Percentiles rank a stretch among this genome's conserved stretches.
Evolutionary conservation across 2,888 invertebrate species (phyloP).

Genomic region (Drosophila monieri): DNA sequence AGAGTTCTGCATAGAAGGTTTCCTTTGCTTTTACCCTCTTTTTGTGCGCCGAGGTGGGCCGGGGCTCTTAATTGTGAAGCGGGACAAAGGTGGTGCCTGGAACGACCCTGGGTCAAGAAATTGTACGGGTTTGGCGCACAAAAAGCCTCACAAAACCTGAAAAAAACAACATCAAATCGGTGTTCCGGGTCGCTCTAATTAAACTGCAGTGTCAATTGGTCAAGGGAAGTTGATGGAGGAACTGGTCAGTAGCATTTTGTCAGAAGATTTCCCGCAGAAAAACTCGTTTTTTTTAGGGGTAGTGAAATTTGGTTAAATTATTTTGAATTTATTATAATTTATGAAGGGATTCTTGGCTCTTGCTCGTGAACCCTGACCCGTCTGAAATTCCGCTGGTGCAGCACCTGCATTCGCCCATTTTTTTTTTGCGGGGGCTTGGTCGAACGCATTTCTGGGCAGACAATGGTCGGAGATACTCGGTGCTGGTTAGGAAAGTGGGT

Average conservation of each 20-base stretch:
- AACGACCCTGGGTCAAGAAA: slow-evolving; percentile 67
- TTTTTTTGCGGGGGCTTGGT: slow-evolving; percentile 26
- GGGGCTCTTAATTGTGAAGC: slow-evolving; percentile 61
- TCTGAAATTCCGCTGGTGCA: slow-evolving; percentile 23
- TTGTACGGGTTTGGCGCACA: slow-evolving; percentile 50
- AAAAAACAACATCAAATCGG: slow-evolving; percentile 47
- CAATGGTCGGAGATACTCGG: slow-evolving; percentile 31
- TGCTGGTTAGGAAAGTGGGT: slow-evolving; percentile 55
- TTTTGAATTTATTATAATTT: slow-evolving; percentile 38
- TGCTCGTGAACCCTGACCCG: slow-evolving; percentile 37
- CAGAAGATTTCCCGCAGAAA: slow-evolving; percentile 14
- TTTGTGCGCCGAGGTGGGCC: slow-evolving; percentile 1
- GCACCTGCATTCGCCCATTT: slow-evolving; percentile 32
- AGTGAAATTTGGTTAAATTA: slow-evolving; percentile 29
- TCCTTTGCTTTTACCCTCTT: slow-evolving; percentile 33
- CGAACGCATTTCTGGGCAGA: slow-evolving; percentile 39
- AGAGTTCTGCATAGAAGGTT: slow-evolving; percentile 57
- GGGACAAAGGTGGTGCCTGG: slow-evolving; percentile 70
- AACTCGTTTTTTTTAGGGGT: slow-evolving; percentile 30
- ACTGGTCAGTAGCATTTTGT: slow-evolving; percentile 50
- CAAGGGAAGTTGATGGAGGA: slow-evolving; percentile 35
- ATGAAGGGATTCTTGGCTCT: slow-evolving; percentile 36
- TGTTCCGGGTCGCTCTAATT: slow-evolving; percentile 76
- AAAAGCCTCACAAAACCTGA: slow-evolving; percentile 56
- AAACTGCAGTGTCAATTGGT: slow-evolving; percentile 78